Evolutionary conservation across 2,797 vertebrate species (phyloP).

Genomic region (Semaprochilodus insignis): DNA sequence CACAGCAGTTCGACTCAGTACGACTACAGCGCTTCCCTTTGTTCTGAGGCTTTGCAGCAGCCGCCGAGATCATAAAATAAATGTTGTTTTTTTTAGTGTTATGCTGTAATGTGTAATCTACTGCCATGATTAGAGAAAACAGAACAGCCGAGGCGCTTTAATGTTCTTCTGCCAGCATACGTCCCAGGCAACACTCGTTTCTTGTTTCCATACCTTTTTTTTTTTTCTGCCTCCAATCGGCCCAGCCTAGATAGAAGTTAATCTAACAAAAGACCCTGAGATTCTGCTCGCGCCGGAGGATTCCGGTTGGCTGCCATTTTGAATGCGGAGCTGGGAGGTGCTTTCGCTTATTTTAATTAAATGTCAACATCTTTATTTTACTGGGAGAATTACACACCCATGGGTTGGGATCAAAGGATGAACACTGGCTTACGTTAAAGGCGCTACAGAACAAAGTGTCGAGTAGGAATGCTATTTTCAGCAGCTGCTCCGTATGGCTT

Average conservation of each 20-base stretch:
- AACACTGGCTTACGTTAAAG: constrained; percentile 67
- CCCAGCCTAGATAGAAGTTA: constrained; percentile 36
- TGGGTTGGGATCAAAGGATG: constrained; percentile 77
- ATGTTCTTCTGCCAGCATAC: background rate
- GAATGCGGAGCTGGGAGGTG: constrained; percentile 43
- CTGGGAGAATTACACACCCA: constrained; percentile 72
- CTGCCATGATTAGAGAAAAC: constrained; percentile 34
- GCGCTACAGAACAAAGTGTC: constrained; percentile 72
- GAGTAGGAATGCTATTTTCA: constrained; percentile 62
- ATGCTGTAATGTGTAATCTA: constrained; percentile 18
- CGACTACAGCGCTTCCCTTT: constrained; percentile 1
- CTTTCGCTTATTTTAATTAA: constrained; percentile 74
- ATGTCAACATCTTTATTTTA: constrained; percentile 75
- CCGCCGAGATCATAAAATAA: constrained; percentile 23
- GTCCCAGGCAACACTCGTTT: background rate
- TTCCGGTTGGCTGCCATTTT: constrained; percentile 45
- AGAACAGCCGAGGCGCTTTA: constrained; percentile 11
- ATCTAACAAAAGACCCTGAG: constrained; percentile 49
- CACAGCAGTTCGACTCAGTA: background rate
- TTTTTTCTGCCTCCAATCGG: background rate
- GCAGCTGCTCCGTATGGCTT: constrained; percentile 54
- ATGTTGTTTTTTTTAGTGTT: constrained; percentile 3
- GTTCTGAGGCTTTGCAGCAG: constrained; percentile 54
- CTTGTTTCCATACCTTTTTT: background rate
- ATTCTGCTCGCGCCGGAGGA: constrained; percentile 39